Conservation (phyloP, 2,888 invertebrate species). For the Melinaea marsaeus region DNA sequence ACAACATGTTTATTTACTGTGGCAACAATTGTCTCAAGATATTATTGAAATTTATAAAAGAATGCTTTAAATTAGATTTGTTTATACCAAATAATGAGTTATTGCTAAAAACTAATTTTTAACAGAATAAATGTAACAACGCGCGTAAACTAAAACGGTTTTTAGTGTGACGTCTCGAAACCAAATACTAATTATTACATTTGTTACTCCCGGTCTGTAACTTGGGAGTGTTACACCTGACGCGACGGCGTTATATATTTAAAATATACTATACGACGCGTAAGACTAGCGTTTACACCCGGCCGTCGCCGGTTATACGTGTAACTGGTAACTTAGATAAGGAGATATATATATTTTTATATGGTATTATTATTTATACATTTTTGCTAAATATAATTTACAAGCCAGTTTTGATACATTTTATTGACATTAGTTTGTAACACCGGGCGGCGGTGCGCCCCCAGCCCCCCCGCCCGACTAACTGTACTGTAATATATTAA, state of each 20-base stretch:
- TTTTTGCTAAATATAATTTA: slow-evolving; percentile 52
- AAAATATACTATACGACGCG: no score
- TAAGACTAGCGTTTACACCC: no score
- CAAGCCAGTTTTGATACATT: slow-evolving; percentile 50
- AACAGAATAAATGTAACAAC: no score
- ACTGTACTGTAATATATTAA: no score
- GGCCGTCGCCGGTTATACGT: neutral
- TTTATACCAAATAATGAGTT: neutral
- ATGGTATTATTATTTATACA: slow-evolving; percentile 54
- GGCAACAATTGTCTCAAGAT: no score
- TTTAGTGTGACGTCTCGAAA: slow-evolving; percentile 44
- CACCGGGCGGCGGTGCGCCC: neutral
- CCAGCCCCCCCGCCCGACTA: no score
- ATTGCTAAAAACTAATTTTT: no score
- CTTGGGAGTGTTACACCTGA: neutral
- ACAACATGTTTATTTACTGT: no score
- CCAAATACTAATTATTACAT: slow-evolving; percentile 69
- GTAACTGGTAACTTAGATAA: slow-evolving; percentile 13
- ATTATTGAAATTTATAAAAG: neutral
- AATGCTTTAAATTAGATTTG: neutral
- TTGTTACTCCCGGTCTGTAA: slow-evolving; percentile 19
- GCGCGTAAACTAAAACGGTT: neutral
- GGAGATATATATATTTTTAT: slow-evolving; percentile 63
- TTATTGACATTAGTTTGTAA: slow-evolving; percentile 30
- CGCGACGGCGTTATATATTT: no score